Conservation (phyloP, 2,888 invertebrate species). For the Lycia hirtaria region DNA sequence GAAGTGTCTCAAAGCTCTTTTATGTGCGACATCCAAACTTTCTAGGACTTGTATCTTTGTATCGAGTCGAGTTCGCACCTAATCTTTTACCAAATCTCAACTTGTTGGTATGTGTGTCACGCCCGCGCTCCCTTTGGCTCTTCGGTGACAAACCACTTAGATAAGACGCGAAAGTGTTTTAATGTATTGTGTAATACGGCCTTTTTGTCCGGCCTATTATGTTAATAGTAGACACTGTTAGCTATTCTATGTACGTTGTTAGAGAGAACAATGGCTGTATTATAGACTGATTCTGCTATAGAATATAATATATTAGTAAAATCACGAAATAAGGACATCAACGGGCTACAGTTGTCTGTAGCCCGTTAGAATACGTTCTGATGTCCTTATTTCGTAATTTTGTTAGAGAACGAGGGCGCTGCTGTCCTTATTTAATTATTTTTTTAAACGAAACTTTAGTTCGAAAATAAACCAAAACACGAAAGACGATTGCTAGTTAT, state of each 20-base stretch:
- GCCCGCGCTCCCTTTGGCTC: slow-evolving; percentile 58
- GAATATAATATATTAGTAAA: no score
- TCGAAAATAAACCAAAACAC: no score
- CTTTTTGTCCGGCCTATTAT: slow-evolving; percentile 46
- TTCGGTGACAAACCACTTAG: slow-evolving; percentile 65
- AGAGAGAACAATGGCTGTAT: no score
- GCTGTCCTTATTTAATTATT: no score
- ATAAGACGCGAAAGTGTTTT: slow-evolving; percentile 73
- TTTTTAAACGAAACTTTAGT: no score
- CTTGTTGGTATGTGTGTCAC: slow-evolving; percentile 50
- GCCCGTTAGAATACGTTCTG: no score
- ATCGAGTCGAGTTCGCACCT: slow-evolving; percentile 6
- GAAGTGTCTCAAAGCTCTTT: slow-evolving; percentile 7
- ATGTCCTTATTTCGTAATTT: no score
- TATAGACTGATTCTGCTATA: no score
- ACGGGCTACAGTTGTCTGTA: no score
- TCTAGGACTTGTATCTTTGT: slow-evolving; percentile 1
- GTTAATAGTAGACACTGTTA: slow-evolving; percentile 4
- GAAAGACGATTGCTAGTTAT: no score
- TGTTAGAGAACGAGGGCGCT: no score
- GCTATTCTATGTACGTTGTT: slow-evolving; percentile 1
- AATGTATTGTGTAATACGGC: slow-evolving; percentile 65
- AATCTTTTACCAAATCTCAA: slow-evolving; percentile 22
- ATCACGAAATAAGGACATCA: no score
- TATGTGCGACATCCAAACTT: slow-evolving; percentile 1